Percentiles rank a stretch among this genome's conserved stretches.
Conservation (phyloP, 2,888 invertebrate genomes). For the Rotaria magnacalcarata region DNA sequence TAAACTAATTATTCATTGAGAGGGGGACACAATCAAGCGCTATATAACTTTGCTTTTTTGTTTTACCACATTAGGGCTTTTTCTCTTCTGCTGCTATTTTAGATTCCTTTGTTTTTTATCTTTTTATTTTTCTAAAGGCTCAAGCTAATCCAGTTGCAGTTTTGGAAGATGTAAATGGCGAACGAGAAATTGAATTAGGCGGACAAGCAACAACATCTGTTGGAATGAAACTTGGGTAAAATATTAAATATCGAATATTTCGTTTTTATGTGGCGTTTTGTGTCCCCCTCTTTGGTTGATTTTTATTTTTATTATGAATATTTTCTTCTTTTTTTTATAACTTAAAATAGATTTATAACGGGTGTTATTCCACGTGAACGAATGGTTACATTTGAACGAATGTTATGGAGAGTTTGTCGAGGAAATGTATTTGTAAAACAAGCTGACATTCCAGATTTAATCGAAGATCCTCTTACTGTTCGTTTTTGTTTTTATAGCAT, state of each 20-base stretch:
- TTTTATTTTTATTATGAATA: no score
- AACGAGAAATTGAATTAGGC: background rate
- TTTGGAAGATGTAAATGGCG: background rate
- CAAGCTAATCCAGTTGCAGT: background rate
- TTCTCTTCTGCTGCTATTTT: background rate
- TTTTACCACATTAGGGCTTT: no score
- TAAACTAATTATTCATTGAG: background rate
- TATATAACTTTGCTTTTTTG: background rate
- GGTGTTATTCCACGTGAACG: constrained; percentile 91
- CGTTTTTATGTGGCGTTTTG: background rate
- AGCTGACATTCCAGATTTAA: constrained; percentile 86
- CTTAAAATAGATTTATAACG: constrained; percentile 72
- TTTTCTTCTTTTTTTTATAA: no score
- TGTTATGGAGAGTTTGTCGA: constrained; percentile 94
- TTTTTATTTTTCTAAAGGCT: constrained; percentile 19
- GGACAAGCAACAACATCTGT: background rate
- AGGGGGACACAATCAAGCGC: background rate
- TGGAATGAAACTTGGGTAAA: constrained; percentile 31
- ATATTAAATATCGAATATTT: background rate
- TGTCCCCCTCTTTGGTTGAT: background rate
- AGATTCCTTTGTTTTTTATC: background rate
- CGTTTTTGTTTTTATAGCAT: constrained; percentile 44
- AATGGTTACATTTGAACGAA: constrained; percentile 89
- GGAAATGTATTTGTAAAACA: constrained; percentile 86
- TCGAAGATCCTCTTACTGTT: constrained; percentile 74